Base-by-base conservation (phyloP, 2,113 vertebrate genomes). In the Zosterops japonicus region DNA sequence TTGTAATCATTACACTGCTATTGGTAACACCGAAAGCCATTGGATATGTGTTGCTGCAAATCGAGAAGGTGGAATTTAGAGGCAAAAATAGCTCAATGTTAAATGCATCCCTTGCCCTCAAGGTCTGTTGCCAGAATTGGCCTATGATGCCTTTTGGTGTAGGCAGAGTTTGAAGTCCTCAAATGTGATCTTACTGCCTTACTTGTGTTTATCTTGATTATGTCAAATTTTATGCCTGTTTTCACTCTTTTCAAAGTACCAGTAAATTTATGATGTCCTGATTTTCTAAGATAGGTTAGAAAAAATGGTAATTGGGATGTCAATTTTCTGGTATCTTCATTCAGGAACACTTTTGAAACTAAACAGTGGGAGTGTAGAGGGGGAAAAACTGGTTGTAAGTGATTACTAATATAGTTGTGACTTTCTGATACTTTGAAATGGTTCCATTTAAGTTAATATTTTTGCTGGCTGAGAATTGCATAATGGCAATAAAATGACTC, bases 81-180 rank as follows among this genome's bases (percentile, higher is more conserved):
- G 78, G 89, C 97, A 97, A 97, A 97, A 97, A 97, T 97, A 98
- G 93, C 95, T 91, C 68, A 21, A 65, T 6, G 71, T 92, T 97
- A 96, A 96, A 91, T 91, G 83, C 87, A 93, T 83, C 83, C 82
- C 36, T 20, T 93, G 88, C 84, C 71, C 68, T 94, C 80, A 85
- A 65, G 76, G 78, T 87, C 75, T 42, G 71, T 81, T 97, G 76
- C 87, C 94, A 95, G 94, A 96, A 90, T 91, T 96, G 93, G 85
- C 84, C 44, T 46, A 29, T 77, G 87, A 44, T 76, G 52, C 55
- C 67, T 97, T 92, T 46, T 74, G 61, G 69, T 92, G 60, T 80
- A 93, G 87, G 75, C 86, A 89, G 55, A 56, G 39, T 88, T 91
- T 65, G 46, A 91, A 80, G 60, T 95, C 81, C 70, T 93, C 74